These are phyloP conservation scores for Artibeus lituratus DNA, from an alignment of 2,797 vertebrate species.

Conservation along the genomic window DNA sequence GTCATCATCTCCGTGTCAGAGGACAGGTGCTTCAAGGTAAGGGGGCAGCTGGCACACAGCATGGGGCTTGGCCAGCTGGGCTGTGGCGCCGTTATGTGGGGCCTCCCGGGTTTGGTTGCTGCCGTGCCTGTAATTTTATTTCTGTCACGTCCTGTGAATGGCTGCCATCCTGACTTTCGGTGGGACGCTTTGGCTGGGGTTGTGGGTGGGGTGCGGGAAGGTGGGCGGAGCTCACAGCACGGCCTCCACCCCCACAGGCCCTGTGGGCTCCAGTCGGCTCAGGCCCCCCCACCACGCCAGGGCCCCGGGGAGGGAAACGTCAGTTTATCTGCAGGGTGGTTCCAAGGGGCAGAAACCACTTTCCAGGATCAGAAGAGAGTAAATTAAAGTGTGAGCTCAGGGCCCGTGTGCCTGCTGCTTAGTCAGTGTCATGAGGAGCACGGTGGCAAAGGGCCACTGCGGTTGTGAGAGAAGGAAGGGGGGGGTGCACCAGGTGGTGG, in stretches of 20 bases:
- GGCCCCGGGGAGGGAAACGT: background rate
- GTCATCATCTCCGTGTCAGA: slow-evolving; percentile 89
- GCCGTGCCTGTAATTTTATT: rapidly evolving
- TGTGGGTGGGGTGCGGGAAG: rapidly evolving
- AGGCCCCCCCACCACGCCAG: too few species aligned
- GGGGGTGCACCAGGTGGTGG: rapidly evolving
- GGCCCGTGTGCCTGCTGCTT: too few species aligned
- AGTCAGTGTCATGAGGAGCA: too few species aligned
- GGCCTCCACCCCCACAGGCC: background rate
- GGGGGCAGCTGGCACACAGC: background rate
- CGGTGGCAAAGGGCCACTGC: too few species aligned
- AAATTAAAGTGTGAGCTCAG: background rate
- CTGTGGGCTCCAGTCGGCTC: background rate
- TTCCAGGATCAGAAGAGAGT: background rate
- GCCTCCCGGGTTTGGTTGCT: background rate
- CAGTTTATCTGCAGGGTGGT: background rate
- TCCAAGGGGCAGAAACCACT: background rate
- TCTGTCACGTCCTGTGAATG: rapidly evolving
- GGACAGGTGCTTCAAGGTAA: slow-evolving; percentile 93
- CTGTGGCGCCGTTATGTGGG: background rate
- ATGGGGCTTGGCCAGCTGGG: background rate
- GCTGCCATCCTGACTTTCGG: background rate
- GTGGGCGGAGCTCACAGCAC: rapidly evolving
- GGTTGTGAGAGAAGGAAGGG: background rate
- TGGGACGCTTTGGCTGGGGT: rapidly evolving